Evolutionary conservation across 2,888 invertebrate genomes (phyloP), one percentile per base, ranked within the genome.

Genomic region (Watsonalla binaria): DNA sequence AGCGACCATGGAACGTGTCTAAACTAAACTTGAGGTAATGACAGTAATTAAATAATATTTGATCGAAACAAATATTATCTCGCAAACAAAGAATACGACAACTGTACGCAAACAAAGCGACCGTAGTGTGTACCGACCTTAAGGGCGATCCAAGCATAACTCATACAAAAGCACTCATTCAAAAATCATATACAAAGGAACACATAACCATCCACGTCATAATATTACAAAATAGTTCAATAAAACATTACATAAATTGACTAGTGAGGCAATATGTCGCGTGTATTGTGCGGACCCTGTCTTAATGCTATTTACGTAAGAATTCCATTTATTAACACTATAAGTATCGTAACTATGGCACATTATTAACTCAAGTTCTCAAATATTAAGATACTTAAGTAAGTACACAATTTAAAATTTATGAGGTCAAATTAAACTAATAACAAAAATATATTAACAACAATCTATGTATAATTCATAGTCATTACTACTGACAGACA

Each of bases 211-310:
- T 37, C 13, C 0, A 14, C 37, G 14, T 11, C 49, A 37, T 15
- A 49, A 49, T 37, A 15, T 14, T 9, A 15, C 14, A 33, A 49
- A 33, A 6, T 37, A 49, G 9, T 13, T 59, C 65, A 60, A 48
- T 57, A 58, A 65, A 69, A 65, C 57, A 71, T 67, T 66, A 75
- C 63, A 70, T 65, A 56, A 76, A 76, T 79, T 81, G 82, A 82
- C 82, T 82, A 82, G 82, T 72, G 70, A 75, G 72, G 70, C 74
- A 74, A 64, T 65, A 60, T 57, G 56, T 68, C 68, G 61, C 53
- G 59, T 61, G 51, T 65, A 65, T 55, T 53, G 54, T 63, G 62
- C 59, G 55, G 64, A 74, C 70, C 68, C 72, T 72, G 72, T 67
- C 57, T 54, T 57, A 58, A 62, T 58, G 57, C 60, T 46, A 34